Conservation (phyloP, 2,888 invertebrate genomes). For the Hermaeophaga mercurialis region DNA sequence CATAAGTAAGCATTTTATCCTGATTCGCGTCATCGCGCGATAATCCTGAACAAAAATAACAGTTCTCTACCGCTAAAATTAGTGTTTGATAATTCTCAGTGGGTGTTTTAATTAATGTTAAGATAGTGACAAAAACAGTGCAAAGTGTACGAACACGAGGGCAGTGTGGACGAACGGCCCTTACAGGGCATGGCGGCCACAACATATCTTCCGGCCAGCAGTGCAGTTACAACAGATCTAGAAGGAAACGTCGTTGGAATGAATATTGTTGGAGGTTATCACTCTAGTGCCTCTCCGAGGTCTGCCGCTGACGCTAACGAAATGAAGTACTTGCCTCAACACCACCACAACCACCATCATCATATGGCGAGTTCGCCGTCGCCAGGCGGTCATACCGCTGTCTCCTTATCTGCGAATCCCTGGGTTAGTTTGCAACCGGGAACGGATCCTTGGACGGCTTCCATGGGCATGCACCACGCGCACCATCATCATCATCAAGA, state of each 20-base stretch:
- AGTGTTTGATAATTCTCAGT: constrained; percentile 26
- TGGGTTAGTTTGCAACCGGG: constrained; percentile 82
- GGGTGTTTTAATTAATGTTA: constrained; percentile 22
- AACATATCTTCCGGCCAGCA: constrained; percentile 86
- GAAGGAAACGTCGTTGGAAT: constrained; percentile 74
- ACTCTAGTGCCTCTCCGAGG: constrained; percentile 81
- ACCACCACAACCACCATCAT: constrained; percentile 81
- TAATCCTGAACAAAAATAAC: constrained; percentile 26
- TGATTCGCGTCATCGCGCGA: constrained; percentile 39
- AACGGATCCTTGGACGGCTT: constrained; percentile 79
- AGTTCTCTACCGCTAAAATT: constrained; percentile 23
- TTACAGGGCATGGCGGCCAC: constrained; percentile 89
- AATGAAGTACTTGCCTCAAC: constrained; percentile 92
- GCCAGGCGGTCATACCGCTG: constrained; percentile 63
- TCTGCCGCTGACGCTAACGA: constrained; percentile 87
- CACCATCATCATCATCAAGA: constrained; percentile 77
- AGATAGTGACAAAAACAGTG: constrained; percentile 45
- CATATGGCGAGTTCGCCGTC: constrained; percentile 72
- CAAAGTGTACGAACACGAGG: constrained; percentile 53
- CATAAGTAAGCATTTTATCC: constrained; percentile 33
- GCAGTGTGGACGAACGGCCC: constrained; percentile 63
- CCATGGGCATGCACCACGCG: constrained; percentile 73
- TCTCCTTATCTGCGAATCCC: constrained; percentile 68
- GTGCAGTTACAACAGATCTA: constrained; percentile 72
- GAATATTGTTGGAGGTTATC: constrained; percentile 79